Base-by-base conservation (phyloP, 2,888 invertebrate genomes). In the Leucophenga montana region DNA sequence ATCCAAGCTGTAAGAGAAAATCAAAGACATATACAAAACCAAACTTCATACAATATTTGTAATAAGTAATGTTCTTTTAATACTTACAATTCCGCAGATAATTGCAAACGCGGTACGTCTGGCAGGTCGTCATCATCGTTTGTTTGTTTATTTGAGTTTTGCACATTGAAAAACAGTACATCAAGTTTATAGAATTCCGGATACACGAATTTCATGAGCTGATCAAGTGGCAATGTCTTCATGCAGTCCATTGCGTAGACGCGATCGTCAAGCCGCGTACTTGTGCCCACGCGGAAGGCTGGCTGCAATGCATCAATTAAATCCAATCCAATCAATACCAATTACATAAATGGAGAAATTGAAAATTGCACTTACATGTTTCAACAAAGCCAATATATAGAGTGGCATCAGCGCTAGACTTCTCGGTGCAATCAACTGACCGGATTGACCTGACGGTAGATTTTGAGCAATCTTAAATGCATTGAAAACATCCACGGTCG, bases 171-270 rank as follows among this genome's bases (percentile, higher is more conserved):
- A 74, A 91, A 92, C 67, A 97, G 90, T 75, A 90, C 88, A 89
- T 97, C 96, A 68, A 99, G 89, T 9, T 96, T 93, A 90, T 97
- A 99, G 76, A 99, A 91, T 88, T 95, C 94, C 0, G 99, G 99
- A 91, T 98, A 97, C 76, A 98, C 92, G 76, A 91, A 91, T 83
- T 95, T 95, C 85, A 98, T 91, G 31, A 99, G 91, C 85, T 93
- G 92, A 72, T 90, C 88, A 66, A 97, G 90, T 9, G 99, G 98
- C 80, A 95, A 89, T 50, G 93, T 92, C 90, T 99, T 98, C 92
- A 98, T 93, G 87, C 94, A 93, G 88, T 97, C 95, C 97, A 99
- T 96, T 68, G 96, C 95, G 83, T 92, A 95, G 46, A 97, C 94
- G 68, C 99, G 92, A 89, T 98, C 97, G 90, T 99, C 99, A 67